Evolutionary conservation across 2,113 vertebrate genomes (phyloP).

Genomic region (Opisthocomus hoazin): DNA sequence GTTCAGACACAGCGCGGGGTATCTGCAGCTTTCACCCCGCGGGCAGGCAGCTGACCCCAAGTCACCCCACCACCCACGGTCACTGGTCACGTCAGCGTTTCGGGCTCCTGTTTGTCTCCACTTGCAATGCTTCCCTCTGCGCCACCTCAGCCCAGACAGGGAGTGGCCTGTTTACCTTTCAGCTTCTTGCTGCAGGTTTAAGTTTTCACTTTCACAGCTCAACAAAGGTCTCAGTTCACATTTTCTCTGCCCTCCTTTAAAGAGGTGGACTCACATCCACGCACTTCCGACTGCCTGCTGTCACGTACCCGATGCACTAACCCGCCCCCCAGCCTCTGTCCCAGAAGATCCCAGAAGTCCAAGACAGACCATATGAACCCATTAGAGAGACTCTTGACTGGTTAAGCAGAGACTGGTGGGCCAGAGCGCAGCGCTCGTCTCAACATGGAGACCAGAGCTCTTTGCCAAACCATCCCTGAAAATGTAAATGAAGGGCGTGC

Average conservation of each 20-base stretch:
- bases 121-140: neutral
- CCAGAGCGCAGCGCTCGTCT: neutral
- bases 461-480: neutral
- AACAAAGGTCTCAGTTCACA: neutral
- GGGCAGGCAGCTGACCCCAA: neutral
- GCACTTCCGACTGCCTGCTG: neutral
- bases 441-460: neutral
- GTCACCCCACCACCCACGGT: neutral
- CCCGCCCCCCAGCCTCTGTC: neutral
- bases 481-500: neutral
- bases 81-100: neutral
- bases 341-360: neutral
- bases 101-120: neutral
- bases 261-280: neutral
- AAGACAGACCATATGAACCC: neutral
- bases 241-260: neutral
- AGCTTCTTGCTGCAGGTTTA: neutral
- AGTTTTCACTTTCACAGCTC: neutral
- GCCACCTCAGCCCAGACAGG: neutral
- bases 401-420: neutral
- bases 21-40: neutral
- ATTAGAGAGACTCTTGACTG: neutral
- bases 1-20: neutral
- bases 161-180: neutral
- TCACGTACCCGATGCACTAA: neutral